These are phyloP conservation scores for Ceramica pisi DNA, from an alignment of 2,888 invertebrate genomes.

Conservation along the genomic window DNA sequence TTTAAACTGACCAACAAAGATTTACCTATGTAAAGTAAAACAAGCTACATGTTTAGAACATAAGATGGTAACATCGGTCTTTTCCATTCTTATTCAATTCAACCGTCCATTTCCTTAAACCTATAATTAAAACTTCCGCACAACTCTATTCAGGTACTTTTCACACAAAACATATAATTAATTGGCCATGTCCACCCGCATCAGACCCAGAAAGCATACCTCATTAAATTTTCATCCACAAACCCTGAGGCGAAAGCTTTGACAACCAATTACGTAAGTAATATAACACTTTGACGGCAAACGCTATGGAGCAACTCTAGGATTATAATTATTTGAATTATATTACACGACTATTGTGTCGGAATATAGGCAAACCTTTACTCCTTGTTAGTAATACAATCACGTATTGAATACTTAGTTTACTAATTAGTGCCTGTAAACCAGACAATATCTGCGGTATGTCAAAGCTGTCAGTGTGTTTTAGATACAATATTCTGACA, in stretches of 20 bases:
- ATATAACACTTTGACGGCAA: constrained; percentile 77
- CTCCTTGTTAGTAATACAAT: constrained; percentile 19
- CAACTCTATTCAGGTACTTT: constrained; percentile 24
- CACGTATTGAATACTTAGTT: background rate
- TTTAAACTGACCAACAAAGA: too few species aligned
- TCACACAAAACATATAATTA: constrained; percentile 64
- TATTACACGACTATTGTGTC: constrained; percentile 47
- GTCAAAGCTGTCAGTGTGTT: background rate
- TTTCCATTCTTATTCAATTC: background rate
- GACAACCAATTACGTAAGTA: constrained; percentile 78
- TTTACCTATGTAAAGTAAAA: background rate
- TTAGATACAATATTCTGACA: background rate
- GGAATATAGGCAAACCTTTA: constrained; percentile 3
- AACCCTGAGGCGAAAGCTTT: constrained; percentile 75
- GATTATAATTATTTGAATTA: constrained; percentile 27
- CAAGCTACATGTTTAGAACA: background rate
- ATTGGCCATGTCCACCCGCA: constrained; percentile 78
- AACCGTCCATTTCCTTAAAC: background rate
- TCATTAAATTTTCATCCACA: constrained; percentile 85
- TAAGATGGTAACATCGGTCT: background rate
- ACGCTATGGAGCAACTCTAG: constrained; percentile 39
- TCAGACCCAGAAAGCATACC: constrained; percentile 75
- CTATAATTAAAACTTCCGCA: constrained; percentile 16
- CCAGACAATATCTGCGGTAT: background rate
- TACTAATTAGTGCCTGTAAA: constrained; percentile 3